Percentiles rank a stretch among this genome's conserved stretches.
These are phyloP conservation scores for Sclerurus mexicanus DNA, from an alignment of 2,113 vertebrate species.

Conservation along the genomic window DNA sequence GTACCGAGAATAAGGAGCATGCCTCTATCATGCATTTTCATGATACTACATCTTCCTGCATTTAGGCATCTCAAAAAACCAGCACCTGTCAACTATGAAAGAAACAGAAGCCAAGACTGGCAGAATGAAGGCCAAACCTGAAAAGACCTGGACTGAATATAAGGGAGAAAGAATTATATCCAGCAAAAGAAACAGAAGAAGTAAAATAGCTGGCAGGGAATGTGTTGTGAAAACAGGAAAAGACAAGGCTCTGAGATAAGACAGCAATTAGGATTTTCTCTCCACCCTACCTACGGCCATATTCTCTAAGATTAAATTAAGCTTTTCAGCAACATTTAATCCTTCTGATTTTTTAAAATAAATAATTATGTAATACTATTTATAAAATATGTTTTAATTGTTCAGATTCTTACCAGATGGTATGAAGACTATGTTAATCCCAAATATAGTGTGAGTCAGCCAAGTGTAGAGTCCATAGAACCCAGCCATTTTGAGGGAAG, in stretches of 20 bases:
- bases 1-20: background rate
- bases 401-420: slow-evolving; percentile 87
- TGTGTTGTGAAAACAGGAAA: background rate
- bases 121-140: background rate
- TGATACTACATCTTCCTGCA: background rate
- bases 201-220: background rate
- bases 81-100: background rate
- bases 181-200: background rate
- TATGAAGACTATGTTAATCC: slow-evolving; percentile 98
- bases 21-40: background rate
- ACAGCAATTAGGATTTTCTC: background rate
- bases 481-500: slow-evolving; percentile 97
- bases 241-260: background rate
- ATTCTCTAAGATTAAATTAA: background rate
- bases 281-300: background rate
- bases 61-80: background rate
- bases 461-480: slow-evolving; percentile 99
- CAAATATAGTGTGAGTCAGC: slow-evolving; percentile 98
- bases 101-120: background rate
- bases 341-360: background rate
- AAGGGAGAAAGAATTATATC: background rate
- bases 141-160: background rate
- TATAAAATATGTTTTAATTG: background rate
- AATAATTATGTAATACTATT: background rate
- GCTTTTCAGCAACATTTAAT: background rate